Conservation (phyloP, 2,888 invertebrate species). For the Pedicia rivosa region DNA sequence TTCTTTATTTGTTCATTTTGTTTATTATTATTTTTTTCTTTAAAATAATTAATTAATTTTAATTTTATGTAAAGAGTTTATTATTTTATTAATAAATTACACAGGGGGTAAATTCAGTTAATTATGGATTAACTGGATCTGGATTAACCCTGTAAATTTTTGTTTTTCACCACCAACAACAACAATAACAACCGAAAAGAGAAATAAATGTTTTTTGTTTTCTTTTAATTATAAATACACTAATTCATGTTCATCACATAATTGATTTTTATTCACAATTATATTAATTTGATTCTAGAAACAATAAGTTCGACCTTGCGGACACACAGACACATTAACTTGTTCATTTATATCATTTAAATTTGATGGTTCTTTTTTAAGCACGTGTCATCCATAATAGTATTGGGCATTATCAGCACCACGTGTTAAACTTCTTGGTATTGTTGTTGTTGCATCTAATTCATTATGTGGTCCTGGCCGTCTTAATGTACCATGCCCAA, state of each 20-base stretch:
- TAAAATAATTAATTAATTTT: no score
- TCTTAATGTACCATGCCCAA: constrained; percentile 23
- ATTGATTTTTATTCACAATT: background rate
- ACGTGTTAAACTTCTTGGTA: constrained; percentile 19
- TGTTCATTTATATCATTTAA: no score
- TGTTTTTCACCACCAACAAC: no score
- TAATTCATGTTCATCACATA: constrained; percentile 5
- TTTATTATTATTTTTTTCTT: no score
- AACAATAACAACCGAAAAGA: background rate
- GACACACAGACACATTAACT: no score
- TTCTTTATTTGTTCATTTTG: no score
- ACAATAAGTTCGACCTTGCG: constrained; percentile 24
- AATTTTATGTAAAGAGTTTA: no score
- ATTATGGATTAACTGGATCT: no score
- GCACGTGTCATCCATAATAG: constrained; percentile 30
- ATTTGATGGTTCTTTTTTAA: constrained; percentile 11
- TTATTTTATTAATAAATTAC: no score
- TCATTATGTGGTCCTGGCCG: constrained; percentile 15
- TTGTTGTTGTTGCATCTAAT: constrained; percentile 19
- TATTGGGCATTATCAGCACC: constrained; percentile 19
- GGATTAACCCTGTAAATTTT: no score
- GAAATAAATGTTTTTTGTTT: background rate
- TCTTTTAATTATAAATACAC: constrained; percentile 4
- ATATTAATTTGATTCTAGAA: constrained; percentile 22
- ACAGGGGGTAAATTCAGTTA: no score